These are phyloP conservation scores for Masnerella sp. DNA, from an alignment of 2,888 invertebrate species.

Conservation along the genomic window DNA sequence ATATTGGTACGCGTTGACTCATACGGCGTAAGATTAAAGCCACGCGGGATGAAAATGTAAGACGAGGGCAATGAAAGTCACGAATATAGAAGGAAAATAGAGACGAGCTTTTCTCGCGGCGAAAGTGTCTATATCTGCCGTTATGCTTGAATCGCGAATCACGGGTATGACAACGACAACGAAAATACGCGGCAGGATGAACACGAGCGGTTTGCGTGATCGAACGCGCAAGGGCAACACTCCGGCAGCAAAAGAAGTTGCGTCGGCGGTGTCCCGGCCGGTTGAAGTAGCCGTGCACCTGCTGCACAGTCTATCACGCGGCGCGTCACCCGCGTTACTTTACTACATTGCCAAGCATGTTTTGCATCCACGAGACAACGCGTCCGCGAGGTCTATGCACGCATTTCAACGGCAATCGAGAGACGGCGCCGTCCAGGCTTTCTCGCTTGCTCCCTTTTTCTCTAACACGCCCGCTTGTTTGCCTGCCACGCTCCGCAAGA, in stretches of 20 bases:
- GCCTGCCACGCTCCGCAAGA: constrained; percentile 31
- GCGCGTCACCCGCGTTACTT: constrained; percentile 77
- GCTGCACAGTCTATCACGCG: constrained; percentile 76
- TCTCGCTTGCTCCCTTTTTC: not conserved
- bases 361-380: constrained; percentile 74
- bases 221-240: constrained; percentile 54
- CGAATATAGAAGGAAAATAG: constrained; percentile 57
- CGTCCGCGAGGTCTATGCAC: constrained; percentile 71
- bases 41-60: constrained; percentile 59
- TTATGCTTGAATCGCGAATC: constrained; percentile 66
- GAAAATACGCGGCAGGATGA: constrained; percentile 36
- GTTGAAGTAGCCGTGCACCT: constrained; percentile 73
- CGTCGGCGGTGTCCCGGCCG: constrained; percentile 30
- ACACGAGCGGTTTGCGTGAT: constrained; percentile 64
- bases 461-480: constrained; percentile 26
- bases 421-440: constrained; percentile 63
- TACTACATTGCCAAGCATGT: constrained; percentile 75
- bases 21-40: constrained; percentile 59
- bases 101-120: constrained; percentile 45
- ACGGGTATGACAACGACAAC: constrained; percentile 59
- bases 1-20: constrained; percentile 54
- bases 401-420: constrained; percentile 74
- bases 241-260: too few species aligned
- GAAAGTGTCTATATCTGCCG: constrained; percentile 63
- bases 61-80: constrained; percentile 54